phyloP scores from a whole-genome alignment of 2,113 vertebrate species.

The Panurus biarmicus region DNA sequence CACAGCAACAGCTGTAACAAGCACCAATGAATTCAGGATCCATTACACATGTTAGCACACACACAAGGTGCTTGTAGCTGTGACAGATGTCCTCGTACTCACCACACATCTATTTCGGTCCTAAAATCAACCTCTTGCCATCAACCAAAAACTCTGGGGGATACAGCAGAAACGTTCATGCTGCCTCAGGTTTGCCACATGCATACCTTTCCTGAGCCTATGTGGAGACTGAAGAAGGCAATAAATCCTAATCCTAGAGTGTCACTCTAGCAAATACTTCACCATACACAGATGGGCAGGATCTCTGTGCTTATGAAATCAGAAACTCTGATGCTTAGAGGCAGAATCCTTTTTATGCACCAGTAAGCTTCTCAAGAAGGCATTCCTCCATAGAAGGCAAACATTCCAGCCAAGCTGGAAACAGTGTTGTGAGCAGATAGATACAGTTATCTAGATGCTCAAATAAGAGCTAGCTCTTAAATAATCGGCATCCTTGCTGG shows the following conservation, averaged over 20 bases:
- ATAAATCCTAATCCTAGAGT: not conserved
- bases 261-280: not conserved
- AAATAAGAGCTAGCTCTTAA: not conserved
- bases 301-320: not conserved
- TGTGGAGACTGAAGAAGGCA: not conserved
- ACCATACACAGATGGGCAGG: not conserved
- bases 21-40: not conserved
- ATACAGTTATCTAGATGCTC: not conserved
- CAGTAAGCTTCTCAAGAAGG: not conserved
- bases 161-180: not conserved
- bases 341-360: not conserved
- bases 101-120: rapidly evolving
- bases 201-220: not conserved
- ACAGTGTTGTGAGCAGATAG: not conserved
- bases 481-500: not conserved
- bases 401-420: not conserved
- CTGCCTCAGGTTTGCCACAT: not conserved
- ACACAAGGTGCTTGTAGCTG: not conserved
- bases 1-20: not conserved
- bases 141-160: not conserved
- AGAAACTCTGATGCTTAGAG: not conserved
- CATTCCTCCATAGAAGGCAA: not conserved
- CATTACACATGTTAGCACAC: not conserved
- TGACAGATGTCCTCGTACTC: not conserved
- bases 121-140: not conserved